These are phyloP conservation scores for Hyalella azteca DNA, from an alignment of 2,888 invertebrate genomes.

Conservation along the genomic window DNA sequence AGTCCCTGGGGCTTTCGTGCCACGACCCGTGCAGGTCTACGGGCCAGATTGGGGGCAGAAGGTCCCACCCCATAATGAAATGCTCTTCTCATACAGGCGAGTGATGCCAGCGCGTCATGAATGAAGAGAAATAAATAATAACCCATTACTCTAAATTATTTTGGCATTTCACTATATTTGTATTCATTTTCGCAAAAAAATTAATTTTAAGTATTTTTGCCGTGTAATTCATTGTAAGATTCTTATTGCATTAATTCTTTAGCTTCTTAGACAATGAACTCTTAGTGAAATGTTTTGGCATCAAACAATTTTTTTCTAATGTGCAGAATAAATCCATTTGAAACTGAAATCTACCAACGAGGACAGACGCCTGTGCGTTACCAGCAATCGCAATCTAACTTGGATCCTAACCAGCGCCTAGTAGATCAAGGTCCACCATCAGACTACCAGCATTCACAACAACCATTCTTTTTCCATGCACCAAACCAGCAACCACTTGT, in stretches of 20 bases:
- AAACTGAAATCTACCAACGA: constrained; percentile 3
- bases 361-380: not conserved
- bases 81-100: constrained; percentile 46
- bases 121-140: too few relatives aligned
- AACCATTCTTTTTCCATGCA: constrained; percentile 15
- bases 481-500: constrained; percentile 25
- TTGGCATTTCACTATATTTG: too few relatives aligned
- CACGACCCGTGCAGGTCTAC: constrained; percentile 39
- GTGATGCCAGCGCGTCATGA: too few relatives aligned
- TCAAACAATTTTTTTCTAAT: not conserved
- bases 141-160: too few relatives aligned
- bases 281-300: too few relatives aligned
- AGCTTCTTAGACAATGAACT: too few relatives aligned
- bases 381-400: not conserved
- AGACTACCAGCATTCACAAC: not conserved
- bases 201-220: too few relatives aligned
- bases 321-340: constrained; percentile 19
- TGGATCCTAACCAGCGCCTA: not conserved
- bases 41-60: constrained; percentile 31
- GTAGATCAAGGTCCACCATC: not conserved
- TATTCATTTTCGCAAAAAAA: too few relatives aligned
- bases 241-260: too few relatives aligned
- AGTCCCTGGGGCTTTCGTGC: not conserved
- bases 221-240: too few relatives aligned
- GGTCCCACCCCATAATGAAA: not conserved